These are phyloP conservation scores for Gallinago nigripennis DNA, from an alignment of 2,797 vertebrate genomes.

Conservation along the genomic window DNA sequence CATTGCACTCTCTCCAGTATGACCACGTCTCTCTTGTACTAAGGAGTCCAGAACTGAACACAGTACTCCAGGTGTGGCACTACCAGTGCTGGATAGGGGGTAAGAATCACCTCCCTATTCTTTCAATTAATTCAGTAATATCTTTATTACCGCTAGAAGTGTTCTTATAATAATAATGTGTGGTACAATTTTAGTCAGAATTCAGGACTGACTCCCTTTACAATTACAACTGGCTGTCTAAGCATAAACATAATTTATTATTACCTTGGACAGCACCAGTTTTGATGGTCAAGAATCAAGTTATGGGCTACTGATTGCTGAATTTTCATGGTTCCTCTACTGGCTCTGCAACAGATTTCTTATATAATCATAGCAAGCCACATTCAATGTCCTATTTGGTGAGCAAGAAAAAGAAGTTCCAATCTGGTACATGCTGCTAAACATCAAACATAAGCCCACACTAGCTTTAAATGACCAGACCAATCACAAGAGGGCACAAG, in stretches of 20 bases:
- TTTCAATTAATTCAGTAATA: background rate
- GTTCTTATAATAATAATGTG: background rate
- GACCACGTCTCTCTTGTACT: background rate
- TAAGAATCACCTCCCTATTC: background rate
- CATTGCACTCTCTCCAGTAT: background rate
- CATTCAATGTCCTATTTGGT: background rate
- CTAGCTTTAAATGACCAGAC: background rate
- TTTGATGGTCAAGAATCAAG: background rate
- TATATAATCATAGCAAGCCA: background rate
- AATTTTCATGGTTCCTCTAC: background rate
- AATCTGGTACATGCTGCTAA: background rate
- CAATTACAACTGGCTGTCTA: background rate
- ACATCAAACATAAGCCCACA: background rate
- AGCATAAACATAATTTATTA: background rate
- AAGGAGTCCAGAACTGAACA: background rate
- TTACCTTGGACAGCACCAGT: conserved; percentile 55
- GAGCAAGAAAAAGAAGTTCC: background rate
- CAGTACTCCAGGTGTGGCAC: background rate
- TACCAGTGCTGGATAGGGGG: background rate
- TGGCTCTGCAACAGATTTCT: background rate
- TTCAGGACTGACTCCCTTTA: background rate
- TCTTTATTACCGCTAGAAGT: background rate
- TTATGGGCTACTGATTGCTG: background rate
- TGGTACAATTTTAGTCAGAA: background rate
- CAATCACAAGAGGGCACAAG: background rate